These are phyloP conservation scores for Fringilla coelebs DNA, from an alignment of 2,797 vertebrate genomes.

Conservation along the genomic window DNA sequence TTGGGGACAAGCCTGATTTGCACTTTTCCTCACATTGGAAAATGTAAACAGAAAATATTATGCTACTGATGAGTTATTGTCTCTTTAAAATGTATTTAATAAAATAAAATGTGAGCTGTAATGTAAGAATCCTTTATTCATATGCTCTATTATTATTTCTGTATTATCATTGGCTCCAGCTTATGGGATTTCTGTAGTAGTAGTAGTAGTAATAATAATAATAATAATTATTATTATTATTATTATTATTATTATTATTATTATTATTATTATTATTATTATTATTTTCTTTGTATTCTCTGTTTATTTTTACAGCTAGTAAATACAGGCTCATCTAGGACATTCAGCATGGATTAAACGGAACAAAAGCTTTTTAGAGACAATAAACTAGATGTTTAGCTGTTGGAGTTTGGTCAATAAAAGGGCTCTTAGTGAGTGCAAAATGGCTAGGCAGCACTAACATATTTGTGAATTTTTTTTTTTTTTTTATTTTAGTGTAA, in stretches of 20 bases:
- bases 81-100: not conserved
- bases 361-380: constrained; percentile 36
- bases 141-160: not conserved
- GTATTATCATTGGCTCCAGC: not conserved
- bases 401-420: constrained; percentile 4
- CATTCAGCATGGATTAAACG: not conserved
- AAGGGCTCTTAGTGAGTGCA: not conserved
- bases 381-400: constrained; percentile 28
- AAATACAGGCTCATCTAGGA: constrained; percentile 28
- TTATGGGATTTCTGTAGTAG: not conserved
- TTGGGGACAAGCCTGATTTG: not conserved
- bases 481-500: not conserved
- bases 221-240: not conserved
- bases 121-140: not conserved
- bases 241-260: constrained; percentile 15
- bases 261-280: constrained; percentile 23
- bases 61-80: not conserved
- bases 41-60: not conserved
- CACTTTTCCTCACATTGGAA: not conserved
- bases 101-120: not conserved
- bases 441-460: not conserved
- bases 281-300: constrained; percentile 9
- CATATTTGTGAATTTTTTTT: not conserved
- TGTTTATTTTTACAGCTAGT: constrained; percentile 51
- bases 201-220: no score